Evolutionary conservation across 92 coral and sea anemone genomes (phyloP), one percentile per base, ranked within the genome.

Genomic region (Porites divaricata): DNA sequence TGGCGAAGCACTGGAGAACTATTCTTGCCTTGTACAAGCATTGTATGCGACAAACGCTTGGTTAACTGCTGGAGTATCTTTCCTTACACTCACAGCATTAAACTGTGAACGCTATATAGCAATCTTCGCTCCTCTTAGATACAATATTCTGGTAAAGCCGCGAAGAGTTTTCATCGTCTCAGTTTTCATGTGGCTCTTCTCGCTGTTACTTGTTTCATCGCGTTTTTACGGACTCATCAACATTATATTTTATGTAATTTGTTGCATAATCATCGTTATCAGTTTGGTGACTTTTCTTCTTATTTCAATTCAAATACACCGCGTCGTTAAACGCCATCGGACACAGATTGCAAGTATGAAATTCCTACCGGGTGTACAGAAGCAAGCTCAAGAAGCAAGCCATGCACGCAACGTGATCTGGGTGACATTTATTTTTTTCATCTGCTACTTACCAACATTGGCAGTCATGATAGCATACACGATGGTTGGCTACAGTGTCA

Each of bases 31-130:
- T 22, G 90, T 79, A 9, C 90, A 86, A 48, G 79, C 78, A 77
- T 78, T 84, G 83, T 89, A 80, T 45, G 81, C 90, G 22, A 86
- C 93, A 28, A 80, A 87, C 52, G 90, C 93, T 24, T 89, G 93
- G 93, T 84, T 89, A 12, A 81, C 87, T 65, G 86, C 87, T 14
- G 93, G 93, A 0, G 83, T 89, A 1, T 89, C 93, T 22, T 89
- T 89, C 58, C 67, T 89, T 48, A 89, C 90, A 17, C 75, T 89
- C 14, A 89, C 90, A 10, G 89, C 93, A 19, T 75, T 89, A n/a
- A 85, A 87, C 63, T 87, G 85, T 20, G 93, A 89, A 65, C 75
- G 93, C 24, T 81, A 82, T 77, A 74, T 89, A 45, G 93, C 93
- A 22, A 85, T 89, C 56, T 89, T 86, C 80, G 52, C 83, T 64